phyloP scores from a whole-genome alignment of 2,797 vertebrate genomes.

The Catharus ustulatus region DNA sequence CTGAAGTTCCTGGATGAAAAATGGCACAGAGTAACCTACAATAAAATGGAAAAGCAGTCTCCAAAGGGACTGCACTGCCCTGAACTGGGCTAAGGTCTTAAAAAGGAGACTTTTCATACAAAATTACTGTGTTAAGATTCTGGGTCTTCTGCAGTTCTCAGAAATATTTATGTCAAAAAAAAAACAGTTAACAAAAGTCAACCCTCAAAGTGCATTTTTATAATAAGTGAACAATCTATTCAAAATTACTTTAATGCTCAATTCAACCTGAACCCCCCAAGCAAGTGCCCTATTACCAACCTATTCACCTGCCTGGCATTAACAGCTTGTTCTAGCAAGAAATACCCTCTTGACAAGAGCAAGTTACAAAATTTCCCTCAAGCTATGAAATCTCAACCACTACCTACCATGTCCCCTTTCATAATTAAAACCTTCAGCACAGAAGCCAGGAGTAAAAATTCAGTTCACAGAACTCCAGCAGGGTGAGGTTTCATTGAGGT shows the following conservation, averaged over 20 bases:
- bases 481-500: neutral
- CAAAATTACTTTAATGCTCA: neutral
- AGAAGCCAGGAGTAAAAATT: neutral
- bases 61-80: neutral
- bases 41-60: neutral
- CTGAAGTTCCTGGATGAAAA: neutral
- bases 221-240: neutral
- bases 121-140: neutral
- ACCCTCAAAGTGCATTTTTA: neutral
- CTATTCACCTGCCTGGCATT: neutral
- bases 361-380: neutral
- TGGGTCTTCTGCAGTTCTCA: neutral
- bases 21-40: neutral
- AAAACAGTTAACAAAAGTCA: neutral
- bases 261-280: neutral
- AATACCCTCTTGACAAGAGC: neutral
- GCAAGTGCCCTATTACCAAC: neutral
- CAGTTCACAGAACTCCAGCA: neutral
- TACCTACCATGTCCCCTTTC: rapidly evolving
- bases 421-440: neutral
- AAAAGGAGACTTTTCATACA: neutral
- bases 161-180: neutral
- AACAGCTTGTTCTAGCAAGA: neutral
- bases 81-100: neutral
- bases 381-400: neutral